Evolutionary conservation across 2,113 vertebrate species (phyloP), one percentile per base, ranked within the genome.

Genomic region (Marmota monax): DNA sequence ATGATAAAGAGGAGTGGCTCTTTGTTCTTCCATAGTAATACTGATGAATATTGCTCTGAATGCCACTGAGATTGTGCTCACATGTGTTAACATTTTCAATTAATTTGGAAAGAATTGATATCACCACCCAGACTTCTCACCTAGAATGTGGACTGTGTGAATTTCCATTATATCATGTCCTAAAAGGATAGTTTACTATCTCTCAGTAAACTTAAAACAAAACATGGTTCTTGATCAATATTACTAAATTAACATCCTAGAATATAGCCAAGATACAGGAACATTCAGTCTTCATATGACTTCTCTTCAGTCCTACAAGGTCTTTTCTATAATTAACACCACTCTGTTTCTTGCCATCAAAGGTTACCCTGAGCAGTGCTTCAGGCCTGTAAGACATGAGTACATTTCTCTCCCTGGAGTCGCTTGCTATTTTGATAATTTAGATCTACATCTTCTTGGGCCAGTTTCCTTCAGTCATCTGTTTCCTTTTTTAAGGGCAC

Each of bases 401-500:
- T 53, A 53, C 27, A 13, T 77, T 90, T 76, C 77, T 88, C 48
- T 90, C 13, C 39, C 56, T 78, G 27, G 58, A 14, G 70, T 42
- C n/a, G 20, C 53, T 77, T 56, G 88, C 61, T 95, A 78, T 93
- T 95, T 86, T 94, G 78, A 94, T 95, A 48, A 94, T 85, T 85
- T 86, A 96, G 69, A 78, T 63, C 70, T 79, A 69, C 74, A 89
- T 96, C 86, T 95, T 94, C 95, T 97, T 97, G 86, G 95, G 65
- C 84, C 89, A 51, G 8, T 95, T 98, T 92, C 92, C 92, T 86
- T 88, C 13, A 93, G 80, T 96, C 84, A 95, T 96, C 96, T 96
- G 90, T 93, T 97, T 95, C 87, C 92, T 93, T 92, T 97, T 94
- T 84, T 83, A 96, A 96, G 96, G 85, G 74, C 85, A 90, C 79